Conservation (phyloP, 2,888 invertebrate species). For the Oasisia sp. region DNA sequence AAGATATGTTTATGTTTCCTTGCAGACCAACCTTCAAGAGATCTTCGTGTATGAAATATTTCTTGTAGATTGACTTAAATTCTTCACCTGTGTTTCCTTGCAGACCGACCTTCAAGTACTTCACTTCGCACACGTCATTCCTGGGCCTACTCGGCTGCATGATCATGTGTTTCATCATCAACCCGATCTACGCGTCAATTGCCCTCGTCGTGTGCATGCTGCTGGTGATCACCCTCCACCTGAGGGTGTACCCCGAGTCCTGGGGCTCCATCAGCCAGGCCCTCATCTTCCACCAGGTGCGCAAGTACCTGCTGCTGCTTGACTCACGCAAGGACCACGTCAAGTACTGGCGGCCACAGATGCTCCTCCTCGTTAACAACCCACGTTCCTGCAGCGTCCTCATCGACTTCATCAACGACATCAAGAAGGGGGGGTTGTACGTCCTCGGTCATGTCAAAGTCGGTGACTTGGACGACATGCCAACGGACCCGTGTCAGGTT, state of each 20-base stretch:
- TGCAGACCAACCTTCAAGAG: conserved; percentile 75
- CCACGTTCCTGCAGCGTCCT: conserved; percentile 90
- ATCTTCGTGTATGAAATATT: too few species aligned
- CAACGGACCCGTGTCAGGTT: conserved; percentile 77
- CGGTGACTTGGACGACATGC: conserved; percentile 66
- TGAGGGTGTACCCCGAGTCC: conserved; percentile 81
- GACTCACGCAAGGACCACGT: conserved; percentile 98
- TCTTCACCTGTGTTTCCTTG: too few species aligned
- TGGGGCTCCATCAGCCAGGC: conserved; percentile 99
- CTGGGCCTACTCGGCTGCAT: conserved; percentile 86
- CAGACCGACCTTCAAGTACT: conserved; percentile 95
- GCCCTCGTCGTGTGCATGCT: conserved; percentile 87
- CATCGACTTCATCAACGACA: conserved; percentile 96
- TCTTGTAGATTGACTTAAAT: conserved; percentile 75
- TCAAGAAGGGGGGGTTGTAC: conserved; percentile 90
- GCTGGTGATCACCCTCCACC: conserved; percentile 88
- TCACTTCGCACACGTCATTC: conserved; percentile 92
- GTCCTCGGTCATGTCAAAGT: conserved; percentile 87
- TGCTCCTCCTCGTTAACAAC: conserved; percentile 89
- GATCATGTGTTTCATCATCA: conserved; percentile 94
- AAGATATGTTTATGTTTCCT: too few species aligned
- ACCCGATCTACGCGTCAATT: conserved; percentile 87
- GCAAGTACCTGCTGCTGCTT: conserved; percentile 94
- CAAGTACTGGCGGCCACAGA: conserved; percentile 98
- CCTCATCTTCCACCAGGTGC: conserved; percentile 79